Base-by-base conservation (phyloP, 2,797 vertebrate species). In the Poecilia wingei region DNA sequence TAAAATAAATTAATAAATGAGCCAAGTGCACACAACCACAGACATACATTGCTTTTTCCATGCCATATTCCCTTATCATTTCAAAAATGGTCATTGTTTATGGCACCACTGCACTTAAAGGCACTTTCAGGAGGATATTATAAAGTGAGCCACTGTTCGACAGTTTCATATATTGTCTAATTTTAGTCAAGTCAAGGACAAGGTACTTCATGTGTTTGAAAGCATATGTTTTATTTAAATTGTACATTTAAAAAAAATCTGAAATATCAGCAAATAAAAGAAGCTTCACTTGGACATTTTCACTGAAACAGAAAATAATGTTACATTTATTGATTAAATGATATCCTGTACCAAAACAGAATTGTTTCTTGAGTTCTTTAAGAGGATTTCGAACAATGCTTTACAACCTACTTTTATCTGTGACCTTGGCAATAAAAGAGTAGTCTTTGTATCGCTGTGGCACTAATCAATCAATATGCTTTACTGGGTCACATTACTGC, bases 51-150 rank as follows among this genome's bases (percentile, higher is more conserved):
- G 86, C 89, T 88, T 90, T 89, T 90, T 86, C 79, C 82, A 68
- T 81, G 88, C 87, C 91, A 89, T 83, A 74, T 82, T 88, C 79
- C 86, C 88, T 90, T 87, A 89, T 84, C 51, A 76, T 76, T 91
- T 82, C 91, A 90, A 91, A 91, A 93, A 92, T 88, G 90, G 91
- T 91, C 90, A 93, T 95, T 95, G 93, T 94, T 95, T 94, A 93
- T 95, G 92, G 88, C 93, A 94, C 82, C 75, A 14, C 87, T 92
- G 89, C 90, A 92, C 90, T 93, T 88, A 92, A 79, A 94, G 87
- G 86, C 84, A 76, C 77, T 91, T 89, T 93, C 86, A 85, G 86
- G 81, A 76, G 87, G 84, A 87, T 83, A 87, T 83, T 82, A 84
- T 87, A 89, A 88, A 89, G 80, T 72, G 75, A 90, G 81, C 79